These are phyloP conservation scores for Diceros bicornis DNA, from an alignment of 2,797 vertebrate genomes.

Conservation along the genomic window DNA sequence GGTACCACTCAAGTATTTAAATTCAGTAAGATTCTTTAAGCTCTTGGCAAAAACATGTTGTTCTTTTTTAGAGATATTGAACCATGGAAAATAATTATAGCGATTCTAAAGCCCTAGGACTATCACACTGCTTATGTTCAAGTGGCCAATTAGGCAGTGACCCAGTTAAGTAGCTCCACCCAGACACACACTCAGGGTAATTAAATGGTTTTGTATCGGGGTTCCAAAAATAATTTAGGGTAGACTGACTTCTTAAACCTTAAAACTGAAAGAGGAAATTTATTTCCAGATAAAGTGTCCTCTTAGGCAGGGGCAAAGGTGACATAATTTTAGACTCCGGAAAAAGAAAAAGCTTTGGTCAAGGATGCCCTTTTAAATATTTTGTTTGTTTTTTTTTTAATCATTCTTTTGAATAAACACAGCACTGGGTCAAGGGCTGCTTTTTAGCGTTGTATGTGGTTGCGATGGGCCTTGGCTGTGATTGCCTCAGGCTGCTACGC, in stretches of 20 bases:
- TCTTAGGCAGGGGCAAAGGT: constrained; percentile 41
- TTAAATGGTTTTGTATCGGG: background rate
- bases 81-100: constrained; percentile 68
- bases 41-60: constrained; percentile 56
- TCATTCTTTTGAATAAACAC: background rate
- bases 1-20: background rate
- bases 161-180: background rate
- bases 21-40: constrained; percentile 52
- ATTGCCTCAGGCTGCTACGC: background rate
- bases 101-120: constrained; percentile 38
- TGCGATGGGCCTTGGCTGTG: background rate
- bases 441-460: background rate
- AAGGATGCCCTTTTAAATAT: background rate
- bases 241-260: constrained; percentile 8
- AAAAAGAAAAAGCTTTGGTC: background rate
- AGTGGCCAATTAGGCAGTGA: constrained; percentile 22
- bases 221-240: constrained; percentile 23
- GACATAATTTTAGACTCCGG: background rate
- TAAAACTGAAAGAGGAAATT: background rate
- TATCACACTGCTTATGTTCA: constrained; percentile 34
- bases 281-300: constrained; percentile 30
- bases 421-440: background rate
- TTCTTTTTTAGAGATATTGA: constrained; percentile 58
- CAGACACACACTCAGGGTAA: background rate
- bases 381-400: constrained; percentile 33